phyloP scores from a whole-genome alignment of 2,113 vertebrate species.

The Urocolius indicus region DNA sequence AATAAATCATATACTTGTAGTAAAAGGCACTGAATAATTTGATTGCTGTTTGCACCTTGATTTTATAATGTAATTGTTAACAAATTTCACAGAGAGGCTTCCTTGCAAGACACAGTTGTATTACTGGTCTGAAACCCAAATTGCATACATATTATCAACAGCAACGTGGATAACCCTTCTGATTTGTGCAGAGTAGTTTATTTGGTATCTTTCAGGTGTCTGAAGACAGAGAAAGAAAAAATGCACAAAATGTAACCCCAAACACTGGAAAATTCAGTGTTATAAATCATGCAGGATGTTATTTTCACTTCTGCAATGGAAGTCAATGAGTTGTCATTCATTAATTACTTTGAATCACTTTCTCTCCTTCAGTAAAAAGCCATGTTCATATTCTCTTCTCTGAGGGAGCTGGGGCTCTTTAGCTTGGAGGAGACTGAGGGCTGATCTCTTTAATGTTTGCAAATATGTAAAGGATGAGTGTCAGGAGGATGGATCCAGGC shows the following conservation, averaged over 20 bases:
- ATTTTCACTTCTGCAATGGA: background rate
- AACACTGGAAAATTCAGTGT: background rate
- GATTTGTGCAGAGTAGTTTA: background rate
- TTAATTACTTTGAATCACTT: background rate
- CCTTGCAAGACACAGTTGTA: background rate
- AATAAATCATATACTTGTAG: background rate
- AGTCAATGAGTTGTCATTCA: background rate
- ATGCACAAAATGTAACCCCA: background rate
- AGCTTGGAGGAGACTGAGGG: no score
- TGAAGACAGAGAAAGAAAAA: background rate
- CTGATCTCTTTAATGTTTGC: no score
- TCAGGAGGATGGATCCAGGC: no score
- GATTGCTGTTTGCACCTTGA: background rate
- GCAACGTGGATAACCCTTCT: background rate
- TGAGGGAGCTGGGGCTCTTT: no score
- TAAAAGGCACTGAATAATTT: background rate
- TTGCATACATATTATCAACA: rapidly evolving
- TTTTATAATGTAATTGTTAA: background rate
- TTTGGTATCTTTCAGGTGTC: background rate
- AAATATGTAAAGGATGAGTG: no score
- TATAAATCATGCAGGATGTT: background rate
- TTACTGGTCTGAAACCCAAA: background rate
- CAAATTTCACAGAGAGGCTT: background rate
- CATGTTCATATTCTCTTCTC: background rate
- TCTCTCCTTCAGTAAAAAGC: background rate